Base-by-base conservation (phyloP, 2,113 vertebrate genomes). In the Mobula birostris region DNA sequence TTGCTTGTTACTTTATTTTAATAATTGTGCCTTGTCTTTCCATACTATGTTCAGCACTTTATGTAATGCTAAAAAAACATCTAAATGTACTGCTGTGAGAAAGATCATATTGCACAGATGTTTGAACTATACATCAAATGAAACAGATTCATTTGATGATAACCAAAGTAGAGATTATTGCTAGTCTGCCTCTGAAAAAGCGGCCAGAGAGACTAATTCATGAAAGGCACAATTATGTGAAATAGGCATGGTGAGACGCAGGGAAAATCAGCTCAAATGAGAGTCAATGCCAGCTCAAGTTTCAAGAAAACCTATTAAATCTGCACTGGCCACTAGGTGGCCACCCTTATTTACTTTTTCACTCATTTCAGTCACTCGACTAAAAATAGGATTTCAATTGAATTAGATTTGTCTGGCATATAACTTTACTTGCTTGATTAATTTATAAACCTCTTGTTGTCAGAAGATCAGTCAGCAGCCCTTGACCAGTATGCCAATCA, bases 311-410 rank as follows among this genome's bases (percentile, higher is more conserved):
- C 27, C 58, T 17, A 7, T 17, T n/a, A 17, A 19, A 66, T 90
- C 61, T 6, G 68, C 32, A 72, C 24, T 74, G 36, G 36, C 91
- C 91, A 93, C 91, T 21, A 93, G 91, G 91, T 93, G 91, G 91
- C 32, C 11, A 56, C 1, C 29, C 66, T 72, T 11, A 36, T 48
- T 70, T 92, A 92, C 61, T 3, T 92, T 56, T 56, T 93, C 32
- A 74, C 32, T 1, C 1, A 36, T 7, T 19, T 27, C 21, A 12
- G 11, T 72, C 29, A 40, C 36, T 29, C 27, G 0, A 91, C 5
- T 68, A 66, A 68, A 88, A 70, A 7, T 1, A 36, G 63, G 88
- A 66, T 90, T 66, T 17, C 17, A 88, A 88, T 63, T 63, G 85
- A 15, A 90, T 90, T 66, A 36, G 7, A 19, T 32, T 14, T 2